Percentiles rank a stretch among this genome's conserved stretches.
Conservation (phyloP, 2,797 vertebrate species). For the Australoheros facetus region DNA sequence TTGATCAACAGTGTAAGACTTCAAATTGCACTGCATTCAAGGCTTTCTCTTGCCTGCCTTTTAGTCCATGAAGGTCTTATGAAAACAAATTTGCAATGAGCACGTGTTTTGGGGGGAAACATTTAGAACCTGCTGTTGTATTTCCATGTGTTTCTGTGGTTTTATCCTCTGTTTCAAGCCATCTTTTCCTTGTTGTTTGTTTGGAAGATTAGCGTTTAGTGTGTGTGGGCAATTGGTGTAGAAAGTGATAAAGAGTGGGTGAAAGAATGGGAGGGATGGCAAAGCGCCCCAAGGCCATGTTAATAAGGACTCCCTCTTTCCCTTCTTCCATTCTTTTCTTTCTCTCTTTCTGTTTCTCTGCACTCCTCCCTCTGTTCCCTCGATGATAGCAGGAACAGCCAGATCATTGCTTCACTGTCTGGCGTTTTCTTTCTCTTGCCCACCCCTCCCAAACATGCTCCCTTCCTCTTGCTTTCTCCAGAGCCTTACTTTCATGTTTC, state of each 20-base stretch:
- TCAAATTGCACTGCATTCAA: slow-evolving; percentile 6
- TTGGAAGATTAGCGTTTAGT: slow-evolving; percentile 34
- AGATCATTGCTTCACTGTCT: slow-evolving; percentile 70
- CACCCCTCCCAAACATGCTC: slow-evolving; percentile 38
- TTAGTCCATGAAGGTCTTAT: background rate
- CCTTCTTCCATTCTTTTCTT: slow-evolving; percentile 23
- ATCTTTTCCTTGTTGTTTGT: slow-evolving; percentile 17
- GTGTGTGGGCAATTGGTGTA: slow-evolving; percentile 51
- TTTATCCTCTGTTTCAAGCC: slow-evolving; percentile 21
- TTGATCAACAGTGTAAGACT: slow-evolving; percentile 26
- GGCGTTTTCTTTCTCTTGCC: slow-evolving; percentile 38
- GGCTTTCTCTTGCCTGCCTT: background rate
- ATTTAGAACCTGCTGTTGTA: background rate
- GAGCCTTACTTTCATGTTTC: slow-evolving; percentile 58
- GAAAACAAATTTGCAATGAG: background rate
- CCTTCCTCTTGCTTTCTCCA: slow-evolving; percentile 34
- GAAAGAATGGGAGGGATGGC: slow-evolving; percentile 59
- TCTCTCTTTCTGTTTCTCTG: slow-evolving; percentile 28
- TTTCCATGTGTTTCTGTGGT: background rate
- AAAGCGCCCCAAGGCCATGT: slow-evolving; percentile 51
- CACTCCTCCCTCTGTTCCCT: slow-evolving; percentile 59
- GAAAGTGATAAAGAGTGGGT: slow-evolving; percentile 53
- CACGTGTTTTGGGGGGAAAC: background rate
- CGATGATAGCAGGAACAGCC: slow-evolving; percentile 59
- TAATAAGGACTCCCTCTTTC: slow-evolving; percentile 47